phyloP scores from a whole-genome alignment of 2,113 vertebrate genomes.

The Vicugna pacos region DNA sequence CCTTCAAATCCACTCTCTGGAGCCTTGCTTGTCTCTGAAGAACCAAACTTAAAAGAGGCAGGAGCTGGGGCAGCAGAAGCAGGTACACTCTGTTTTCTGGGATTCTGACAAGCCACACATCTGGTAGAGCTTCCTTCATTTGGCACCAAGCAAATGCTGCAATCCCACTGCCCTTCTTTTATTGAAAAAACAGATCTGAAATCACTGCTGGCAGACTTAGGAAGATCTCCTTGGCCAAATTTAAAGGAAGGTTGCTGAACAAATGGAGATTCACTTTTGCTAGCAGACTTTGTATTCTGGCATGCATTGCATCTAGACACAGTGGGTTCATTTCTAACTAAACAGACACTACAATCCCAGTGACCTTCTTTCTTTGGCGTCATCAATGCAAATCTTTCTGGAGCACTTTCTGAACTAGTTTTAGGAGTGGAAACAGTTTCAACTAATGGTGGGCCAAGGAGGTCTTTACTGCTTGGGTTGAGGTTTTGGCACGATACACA shows the following conservation, averaged over 20 bases:
- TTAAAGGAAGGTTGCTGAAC: constrained; percentile 85
- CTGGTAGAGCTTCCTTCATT: constrained; percentile 88
- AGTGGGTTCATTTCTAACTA: constrained; percentile 87
- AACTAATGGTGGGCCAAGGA: constrained; percentile 9
- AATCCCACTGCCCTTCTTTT: constrained; percentile 91
- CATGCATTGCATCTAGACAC: constrained; percentile 87
- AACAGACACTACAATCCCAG: constrained; percentile 91
- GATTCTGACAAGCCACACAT: constrained; percentile 88
- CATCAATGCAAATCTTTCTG: constrained; percentile 81
- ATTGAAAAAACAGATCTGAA: constrained; percentile 79
- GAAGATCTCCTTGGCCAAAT: constrained; percentile 84
- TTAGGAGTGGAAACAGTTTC: constrained; percentile 76
- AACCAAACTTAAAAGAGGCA: constrained; percentile 87
- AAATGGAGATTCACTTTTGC: constrained; percentile 57
- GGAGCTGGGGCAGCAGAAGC: constrained; percentile 32
- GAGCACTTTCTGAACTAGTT: constrained; percentile 47
- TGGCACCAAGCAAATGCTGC: constrained; percentile 85
- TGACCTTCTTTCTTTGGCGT: constrained; percentile 91
- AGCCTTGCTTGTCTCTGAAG: constrained; percentile 67
- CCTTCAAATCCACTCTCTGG: constrained; percentile 78
- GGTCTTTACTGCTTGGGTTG: constrained; percentile 76
- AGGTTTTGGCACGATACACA: constrained; percentile 90
- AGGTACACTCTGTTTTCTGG: constrained; percentile 77
- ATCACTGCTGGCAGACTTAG: constrained; percentile 80
- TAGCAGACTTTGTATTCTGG: constrained; percentile 85